Base-by-base conservation (phyloP, 1,140 invertebrate genomes). In the Scaptomyza hsui region DNA sequence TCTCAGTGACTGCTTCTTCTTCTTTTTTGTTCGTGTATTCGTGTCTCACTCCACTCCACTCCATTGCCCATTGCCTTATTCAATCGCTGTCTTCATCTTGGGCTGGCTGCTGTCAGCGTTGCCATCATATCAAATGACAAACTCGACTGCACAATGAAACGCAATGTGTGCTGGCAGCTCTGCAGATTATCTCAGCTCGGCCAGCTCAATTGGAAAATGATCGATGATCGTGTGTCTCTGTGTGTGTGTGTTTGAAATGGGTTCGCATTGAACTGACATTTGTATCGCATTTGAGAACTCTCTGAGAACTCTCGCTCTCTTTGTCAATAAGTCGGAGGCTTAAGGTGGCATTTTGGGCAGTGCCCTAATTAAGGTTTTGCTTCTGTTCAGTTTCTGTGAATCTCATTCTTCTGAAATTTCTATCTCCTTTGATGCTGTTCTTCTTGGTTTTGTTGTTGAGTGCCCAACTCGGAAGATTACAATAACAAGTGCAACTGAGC, bases 51-150 rank as follows among this genome's bases (percentile, higher is more conserved):
- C 51, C 37, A n/a, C n/a, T 3, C 9, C 2, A 0, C 10, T 10
- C 32, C 15, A 5, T 32, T 16, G 13, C 16, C 1, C n/a, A 3
- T 19, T 15, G 4, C 6, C 51, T 21, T 18, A 6, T 37, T 12
- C 51, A 53, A 47, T 49, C 45, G 56, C 48, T 56, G 65, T 74
- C 79, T 70, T 71, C 63, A 62, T 74, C 70, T 35, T 32, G 53
- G 52, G 41, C 35, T 51, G 52, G 35, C 45, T 42, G 79, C 79
- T 82, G 79, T 82, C 78, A 81, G 53, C 78, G 56, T 64, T 55
- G 73, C 78, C 78, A 82, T 81, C 78, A 81, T 82, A 81, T 82
- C 78, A 57, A 71, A 82, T 82, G 78, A 82, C 79, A 82, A 82
- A 75, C 56, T 76, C 51, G 77, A 76, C 41, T 80, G 72, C 74